These are phyloP conservation scores for Steatornis caripensis DNA, from an alignment of 2,113 vertebrate species.

Conservation along the genomic window DNA sequence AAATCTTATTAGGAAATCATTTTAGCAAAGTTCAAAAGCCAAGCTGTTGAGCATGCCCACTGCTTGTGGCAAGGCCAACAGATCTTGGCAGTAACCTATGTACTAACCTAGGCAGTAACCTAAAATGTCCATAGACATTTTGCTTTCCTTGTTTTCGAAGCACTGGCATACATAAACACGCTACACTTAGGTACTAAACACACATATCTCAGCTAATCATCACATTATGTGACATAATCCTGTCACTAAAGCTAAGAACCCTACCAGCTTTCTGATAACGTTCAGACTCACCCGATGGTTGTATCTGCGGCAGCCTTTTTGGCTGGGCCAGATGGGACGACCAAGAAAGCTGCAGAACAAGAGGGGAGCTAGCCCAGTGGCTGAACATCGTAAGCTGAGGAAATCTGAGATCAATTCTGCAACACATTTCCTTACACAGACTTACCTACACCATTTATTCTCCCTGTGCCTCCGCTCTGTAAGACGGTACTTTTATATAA, in stretches of 20 bases:
- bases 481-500: slow-evolving; percentile 6
- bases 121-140: neutral
- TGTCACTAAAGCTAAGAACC: neutral
- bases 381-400: neutral
- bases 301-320: neutral
- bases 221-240: neutral
- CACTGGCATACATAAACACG: neutral
- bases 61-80: neutral
- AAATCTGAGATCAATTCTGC: neutral
- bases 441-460: neutral
- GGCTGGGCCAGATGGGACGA: neutral
- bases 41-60: neutral
- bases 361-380: neutral
- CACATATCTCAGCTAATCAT: neutral
- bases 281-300: neutral
- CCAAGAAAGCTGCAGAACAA: neutral
- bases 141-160: neutral
- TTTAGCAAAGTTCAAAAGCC: neutral
- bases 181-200: neutral
- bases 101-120: no score
- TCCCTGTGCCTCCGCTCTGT: neutral
- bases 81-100: neutral
- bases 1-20: neutral
- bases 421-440: neutral
- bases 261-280: neutral